Evolutionary conservation across 1,140 invertebrate genomes (phyloP).

Genomic region (Drosophila quadrilineata): DNA sequence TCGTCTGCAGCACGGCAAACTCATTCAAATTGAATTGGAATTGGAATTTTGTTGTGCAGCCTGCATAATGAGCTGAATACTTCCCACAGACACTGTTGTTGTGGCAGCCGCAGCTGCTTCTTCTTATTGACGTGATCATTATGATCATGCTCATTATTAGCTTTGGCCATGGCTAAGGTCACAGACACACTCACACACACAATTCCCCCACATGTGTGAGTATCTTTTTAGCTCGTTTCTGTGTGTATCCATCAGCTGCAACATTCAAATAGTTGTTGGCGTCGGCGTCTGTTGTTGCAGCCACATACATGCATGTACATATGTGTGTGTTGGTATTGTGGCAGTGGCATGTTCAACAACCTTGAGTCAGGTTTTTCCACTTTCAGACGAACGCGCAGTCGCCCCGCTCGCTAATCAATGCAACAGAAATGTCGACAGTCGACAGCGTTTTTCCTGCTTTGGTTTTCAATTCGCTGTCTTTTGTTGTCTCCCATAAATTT

Average conservation of each 20-base stretch:
- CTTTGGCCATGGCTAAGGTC: slow-evolving; percentile 64
- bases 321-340: slow-evolving; percentile 32
- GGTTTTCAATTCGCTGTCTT: slow-evolving; percentile 18
- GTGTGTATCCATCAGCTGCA: slow-evolving; percentile 73
- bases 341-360: slow-evolving; percentile 73
- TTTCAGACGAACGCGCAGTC: no score
- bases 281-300: slow-evolving; percentile 42
- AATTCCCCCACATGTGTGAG: not conserved
- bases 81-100: no score
- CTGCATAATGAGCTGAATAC: slow-evolving; percentile 19
- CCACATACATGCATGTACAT: no score
- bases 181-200: slow-evolving; percentile 15
- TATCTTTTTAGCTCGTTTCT: slow-evolving; percentile 20
- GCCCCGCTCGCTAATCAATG: slow-evolving; percentile 63
- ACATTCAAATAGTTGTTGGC: slow-evolving; percentile 69
- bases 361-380: slow-evolving; percentile 81
- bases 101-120: slow-evolving; percentile 28
- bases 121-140: slow-evolving; percentile 2
- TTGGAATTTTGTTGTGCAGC: no score
- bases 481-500: slow-evolving; percentile 56
- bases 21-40: slow-evolving; percentile 4
- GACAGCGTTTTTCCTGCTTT: slow-evolving; percentile 57
- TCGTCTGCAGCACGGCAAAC: slow-evolving; percentile 26
- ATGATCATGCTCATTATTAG: slow-evolving; percentile 16
- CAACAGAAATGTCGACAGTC: slow-evolving; percentile 34